phyloP scores from a whole-genome alignment of 53 echinoderm and acorn worm species.

The Stichopus horrens region DNA sequence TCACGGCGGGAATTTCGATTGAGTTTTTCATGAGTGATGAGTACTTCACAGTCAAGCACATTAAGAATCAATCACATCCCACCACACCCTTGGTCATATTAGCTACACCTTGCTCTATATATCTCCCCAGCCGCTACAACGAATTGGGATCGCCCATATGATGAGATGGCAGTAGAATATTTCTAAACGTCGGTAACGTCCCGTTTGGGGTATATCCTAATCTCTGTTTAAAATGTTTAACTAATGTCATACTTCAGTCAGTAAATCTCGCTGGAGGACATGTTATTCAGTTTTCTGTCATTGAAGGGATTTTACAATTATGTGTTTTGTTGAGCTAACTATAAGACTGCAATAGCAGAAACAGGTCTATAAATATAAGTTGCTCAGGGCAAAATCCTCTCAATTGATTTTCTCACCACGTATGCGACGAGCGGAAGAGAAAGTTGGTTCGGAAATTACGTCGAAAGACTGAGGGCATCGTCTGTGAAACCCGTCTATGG shows the following conservation, averaged over 20 bases:
- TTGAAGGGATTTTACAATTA: background rate
- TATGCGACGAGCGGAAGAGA: background rate
- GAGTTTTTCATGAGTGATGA: too few relatives aligned
- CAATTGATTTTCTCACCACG: background rate
- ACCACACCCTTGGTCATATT: too few relatives aligned
- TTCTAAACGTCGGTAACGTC: too few relatives aligned
- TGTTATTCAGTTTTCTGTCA: background rate
- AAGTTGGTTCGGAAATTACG: background rate
- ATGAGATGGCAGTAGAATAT: too few relatives aligned
- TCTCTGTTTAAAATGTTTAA: background rate
- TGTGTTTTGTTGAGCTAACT: background rate
- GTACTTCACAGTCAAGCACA: too few relatives aligned
- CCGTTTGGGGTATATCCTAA: too few relatives aligned
- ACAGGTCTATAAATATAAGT: background rate
- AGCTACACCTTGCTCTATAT: too few relatives aligned
- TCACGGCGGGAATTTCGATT: too few relatives aligned
- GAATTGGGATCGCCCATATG: too few relatives aligned
- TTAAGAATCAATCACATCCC: too few relatives aligned
- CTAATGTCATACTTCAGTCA: background rate
- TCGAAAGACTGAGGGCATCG: background rate
- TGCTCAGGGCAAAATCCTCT: background rate
- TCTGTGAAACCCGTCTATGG: background rate
- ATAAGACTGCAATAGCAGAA: background rate
- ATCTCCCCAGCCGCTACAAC: too few relatives aligned
- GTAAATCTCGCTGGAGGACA: background rate